These are phyloP conservation scores for Papilio elwesi DNA, from an alignment of 2,888 invertebrate species.

Conservation along the genomic window DNA sequence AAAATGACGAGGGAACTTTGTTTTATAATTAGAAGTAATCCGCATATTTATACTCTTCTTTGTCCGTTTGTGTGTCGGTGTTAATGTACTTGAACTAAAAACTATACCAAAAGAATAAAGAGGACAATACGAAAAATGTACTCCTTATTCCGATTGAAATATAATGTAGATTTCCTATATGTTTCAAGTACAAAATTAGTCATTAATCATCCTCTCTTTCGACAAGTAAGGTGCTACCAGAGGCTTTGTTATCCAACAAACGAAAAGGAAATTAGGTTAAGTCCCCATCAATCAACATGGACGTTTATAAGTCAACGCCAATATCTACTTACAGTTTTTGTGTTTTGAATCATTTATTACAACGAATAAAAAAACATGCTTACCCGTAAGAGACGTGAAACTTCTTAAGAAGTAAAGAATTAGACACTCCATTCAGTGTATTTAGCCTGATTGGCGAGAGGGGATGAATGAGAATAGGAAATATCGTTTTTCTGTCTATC, in stretches of 20 bases:
- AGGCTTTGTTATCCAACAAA: constrained; percentile 22
- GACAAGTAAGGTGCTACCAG: constrained; percentile 13
- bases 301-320: constrained; percentile 22
- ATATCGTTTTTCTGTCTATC: too few relatives aligned
- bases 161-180: not conserved
- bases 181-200: constrained; percentile 11
- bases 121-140: too few relatives aligned
- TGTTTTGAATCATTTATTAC: not conserved
- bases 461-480: too few relatives aligned
- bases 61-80: too few relatives aligned
- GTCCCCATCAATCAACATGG: constrained; percentile 23
- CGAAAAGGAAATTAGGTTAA: constrained; percentile 31
- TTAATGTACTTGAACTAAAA: too few relatives aligned
- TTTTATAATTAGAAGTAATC: too few relatives aligned
- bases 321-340: constrained; percentile 1
- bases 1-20: too few relatives aligned
- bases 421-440: too few relatives aligned
- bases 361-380: not conserved
- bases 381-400: too few relatives aligned
- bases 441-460: too few relatives aligned
- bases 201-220: constrained; percentile 23
- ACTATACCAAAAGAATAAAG: not conserved
- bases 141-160: not conserved
- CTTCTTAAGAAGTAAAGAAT: too few relatives aligned
- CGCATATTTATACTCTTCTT: too few relatives aligned